A percentile compares a stretch with the other conserved stretches of the same genome.
These are phyloP conservation scores for Liolophura sinensis DNA, from an alignment of 1,140 invertebrate species.

Conservation along the genomic window DNA sequence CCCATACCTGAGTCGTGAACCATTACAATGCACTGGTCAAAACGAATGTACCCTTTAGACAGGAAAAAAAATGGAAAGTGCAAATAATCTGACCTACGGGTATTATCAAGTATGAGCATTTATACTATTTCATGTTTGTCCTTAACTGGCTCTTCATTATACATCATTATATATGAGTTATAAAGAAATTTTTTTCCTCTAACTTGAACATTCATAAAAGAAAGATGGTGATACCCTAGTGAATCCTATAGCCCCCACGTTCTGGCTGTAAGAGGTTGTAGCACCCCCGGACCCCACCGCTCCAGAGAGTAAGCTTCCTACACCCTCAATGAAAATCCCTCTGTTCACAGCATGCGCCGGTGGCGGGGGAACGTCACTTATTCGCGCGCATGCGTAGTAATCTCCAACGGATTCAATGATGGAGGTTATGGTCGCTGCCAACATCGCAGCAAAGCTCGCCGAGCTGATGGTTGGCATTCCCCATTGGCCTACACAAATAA, in stretches of 20 bases:
- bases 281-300: constrained; percentile 79
- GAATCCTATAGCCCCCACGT: constrained; percentile 17
- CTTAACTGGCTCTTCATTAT: too few species aligned
- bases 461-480: constrained; percentile 43
- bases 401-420: constrained; percentile 55
- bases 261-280: constrained; percentile 73
- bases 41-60: too few species aligned
- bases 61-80: too few species aligned
- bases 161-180: too few species aligned
- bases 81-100: too few species aligned
- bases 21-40: too few species aligned
- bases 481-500: constrained; percentile 38
- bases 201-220: too few species aligned
- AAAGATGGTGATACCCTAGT: constrained; percentile 9
- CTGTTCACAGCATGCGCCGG: constrained; percentile 61
- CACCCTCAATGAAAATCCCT: constrained; percentile 78
- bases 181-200: too few species aligned
- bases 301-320: constrained; percentile 78
- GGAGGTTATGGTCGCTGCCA: constrained; percentile 53
- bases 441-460: constrained; percentile 44
- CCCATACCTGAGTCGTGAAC: too few species aligned
- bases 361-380: constrained; percentile 43
- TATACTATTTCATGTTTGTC: too few species aligned
- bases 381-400: constrained; percentile 51
- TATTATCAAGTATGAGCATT: too few species aligned